Base-by-base conservation (phyloP, 2,888 invertebrate species). In the Nipponacmea schrenckii region DNA sequence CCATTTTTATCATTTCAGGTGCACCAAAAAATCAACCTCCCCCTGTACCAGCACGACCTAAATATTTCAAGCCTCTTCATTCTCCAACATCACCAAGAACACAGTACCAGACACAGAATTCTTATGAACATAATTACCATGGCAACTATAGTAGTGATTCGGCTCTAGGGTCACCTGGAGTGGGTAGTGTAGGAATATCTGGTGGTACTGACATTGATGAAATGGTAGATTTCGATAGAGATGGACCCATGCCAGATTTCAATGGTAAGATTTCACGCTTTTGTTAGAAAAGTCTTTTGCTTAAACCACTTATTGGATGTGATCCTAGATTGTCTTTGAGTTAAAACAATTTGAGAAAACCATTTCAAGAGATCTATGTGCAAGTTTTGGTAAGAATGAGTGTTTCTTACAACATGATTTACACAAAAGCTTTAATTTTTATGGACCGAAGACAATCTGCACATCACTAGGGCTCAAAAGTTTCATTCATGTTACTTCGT, bases 151-250 rank as follows among this genome's bases (percentile, higher is more conserved):
- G 81, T 73, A 82, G 82, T 72, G 84, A 84, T 75, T 82, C 84
- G 2, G 83, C 82, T 20, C 78, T 83, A 45, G 83, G 81, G 12
- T 82, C 84, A 10, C 81, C 81, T 46, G 82, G 82, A 66, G 74
- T 77, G 67, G 77, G 78, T 71, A 76, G 73, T 50, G 72, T 74
- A 15, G 78, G 77, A 44, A 74, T 72, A 20, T 73, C 75, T 65
- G 75, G 71, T 48, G 73, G 76, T 56, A 73, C 74, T 69, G 77
- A 78, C 70, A 76, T 80, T 67, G 79, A 80, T 71, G 81, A 79
- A 39, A 70, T 80, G 39, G 72, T 74, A 10, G 73, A 74, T 66
- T 68, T 75, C 46, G 77, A 79, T 64, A 66, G 76, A 26, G 74
- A 77, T 26, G 75, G 70, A 27, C 69, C 74, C 7, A 68, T 71